Base-by-base conservation (phyloP, 2,888 invertebrate genomes). In the Eustalomyia histrio region DNA sequence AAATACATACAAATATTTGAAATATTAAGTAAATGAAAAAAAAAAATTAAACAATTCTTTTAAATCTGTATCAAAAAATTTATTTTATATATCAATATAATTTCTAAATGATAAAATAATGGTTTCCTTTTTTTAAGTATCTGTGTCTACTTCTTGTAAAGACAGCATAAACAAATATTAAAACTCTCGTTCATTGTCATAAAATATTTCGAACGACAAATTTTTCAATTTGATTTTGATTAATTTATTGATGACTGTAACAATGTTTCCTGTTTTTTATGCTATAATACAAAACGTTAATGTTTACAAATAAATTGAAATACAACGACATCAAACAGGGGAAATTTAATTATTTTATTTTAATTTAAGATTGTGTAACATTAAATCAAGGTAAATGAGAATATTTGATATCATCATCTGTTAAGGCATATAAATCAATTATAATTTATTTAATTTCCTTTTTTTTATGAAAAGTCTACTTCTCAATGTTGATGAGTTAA, bases 221-320 rank as follows among this genome's bases (percentile, higher is more conserved):
- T 17, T 39, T 24, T 47, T 57, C 24, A 10, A 35, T 50, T 18
- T 86, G 86, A 87, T 87, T 87, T 88, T 88, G 87, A 88, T 88
- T 88, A 88, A 88, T 88, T 88, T 88, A 88, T 88, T 88, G 87
- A 87, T 86, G 86, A 86, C 24, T 85, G 5, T 17, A 52, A 33
- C 43, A 68, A 68, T 63, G 63, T 63, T 57, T 55, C 17, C 53
- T 53, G 39, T 43, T 35, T 39, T 53, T 43, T 55, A 12, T 50
- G 29, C 4, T 18, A 43, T 39, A 14, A 17, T 17, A 53, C 21
- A 16, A 47, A 18, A 39, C 29, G n/a, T n/a, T 6, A 58, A 35
- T 16, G 35, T 57, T 7, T n/a, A 17, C 18, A 39, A 29, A 47
- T 16, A 58, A 21, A 24, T 43, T 53, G 24, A 52, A 61, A 35